These are phyloP conservation scores for Spea multiplicata DNA, from an alignment of 2,113 vertebrate genomes.

Conservation along the genomic window DNA sequence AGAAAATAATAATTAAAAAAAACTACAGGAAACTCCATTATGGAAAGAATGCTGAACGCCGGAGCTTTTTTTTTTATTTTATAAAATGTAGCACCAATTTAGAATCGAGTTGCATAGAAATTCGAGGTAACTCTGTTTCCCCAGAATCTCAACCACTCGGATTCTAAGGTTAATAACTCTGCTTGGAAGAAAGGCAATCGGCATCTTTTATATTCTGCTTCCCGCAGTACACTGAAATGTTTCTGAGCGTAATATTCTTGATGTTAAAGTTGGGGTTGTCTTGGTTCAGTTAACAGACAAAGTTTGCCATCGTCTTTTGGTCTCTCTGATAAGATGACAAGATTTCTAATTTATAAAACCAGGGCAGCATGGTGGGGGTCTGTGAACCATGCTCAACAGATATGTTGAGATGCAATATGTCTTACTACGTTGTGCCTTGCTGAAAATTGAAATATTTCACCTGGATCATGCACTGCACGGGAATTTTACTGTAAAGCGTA, in stretches of 20 bases:
- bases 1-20: too few relatives aligned
- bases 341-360: conserved; percentile 69
- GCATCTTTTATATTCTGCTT: conserved; percentile 31
- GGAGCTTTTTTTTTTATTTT: not conserved
- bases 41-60: too few relatives aligned
- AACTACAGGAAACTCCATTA: too few relatives aligned
- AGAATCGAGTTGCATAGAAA: not conserved
- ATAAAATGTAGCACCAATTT: not conserved
- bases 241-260: conserved; percentile 41
- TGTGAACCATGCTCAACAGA: conserved; percentile 62
- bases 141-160: conserved; percentile 52
- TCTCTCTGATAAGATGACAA: conserved; percentile 66
- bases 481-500: not conserved
- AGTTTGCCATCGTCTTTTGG: conserved; percentile 67
- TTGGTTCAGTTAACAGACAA: conserved; percentile 70
- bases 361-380: conserved; percentile 56
- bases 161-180: conserved; percentile 63
- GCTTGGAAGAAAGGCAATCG: conserved; percentile 36
- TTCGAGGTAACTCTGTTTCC: not conserved
- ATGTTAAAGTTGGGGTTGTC: conserved; percentile 60
- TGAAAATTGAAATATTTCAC: conserved; percentile 48
- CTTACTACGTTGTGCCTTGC: conserved; percentile 43
- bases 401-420: conserved; percentile 38
- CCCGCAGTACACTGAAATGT: conserved; percentile 14
- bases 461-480: not conserved